A percentile compares a stretch with the other conserved stretches of the same genome.
phyloP scores from a whole-genome alignment of 2,797 vertebrate genomes.

The Balearica regulorum region DNA sequence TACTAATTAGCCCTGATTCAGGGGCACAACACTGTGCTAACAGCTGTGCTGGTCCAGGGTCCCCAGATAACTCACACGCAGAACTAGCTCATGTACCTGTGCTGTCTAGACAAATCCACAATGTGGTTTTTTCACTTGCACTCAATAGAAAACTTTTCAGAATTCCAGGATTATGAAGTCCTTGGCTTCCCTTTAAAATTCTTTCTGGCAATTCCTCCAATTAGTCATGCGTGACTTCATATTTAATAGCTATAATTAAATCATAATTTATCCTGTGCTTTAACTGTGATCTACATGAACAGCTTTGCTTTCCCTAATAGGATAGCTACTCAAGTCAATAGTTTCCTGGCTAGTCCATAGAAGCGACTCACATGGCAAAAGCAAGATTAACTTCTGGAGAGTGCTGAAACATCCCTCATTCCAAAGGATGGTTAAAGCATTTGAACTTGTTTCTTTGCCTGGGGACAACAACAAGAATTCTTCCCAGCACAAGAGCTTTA shows the following conservation, averaged over 20 bases:
- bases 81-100: neutral
- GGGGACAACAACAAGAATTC: neutral
- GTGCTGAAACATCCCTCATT: neutral
- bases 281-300: neutral
- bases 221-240: neutral
- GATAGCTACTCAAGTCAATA: neutral
- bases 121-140: neutral
- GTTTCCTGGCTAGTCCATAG: neutral
- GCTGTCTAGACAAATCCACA: neutral
- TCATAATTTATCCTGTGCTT: neutral
- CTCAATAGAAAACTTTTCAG: neutral
- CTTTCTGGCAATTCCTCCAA: neutral
- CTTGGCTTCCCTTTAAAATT: neutral
- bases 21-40: neutral
- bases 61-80: neutral
- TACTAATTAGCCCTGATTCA: neutral
- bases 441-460: neutral
- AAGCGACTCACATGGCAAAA: neutral
- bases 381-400: neutral
- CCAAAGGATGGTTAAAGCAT: neutral
- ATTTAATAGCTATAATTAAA: constrained; percentile 35
- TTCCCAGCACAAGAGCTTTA: neutral
- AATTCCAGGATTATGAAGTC: neutral
- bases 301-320: neutral
- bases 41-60: neutral